Base-by-base conservation (phyloP, 1,140 invertebrate genomes). In the Diachasmimorpha longicaudata region DNA sequence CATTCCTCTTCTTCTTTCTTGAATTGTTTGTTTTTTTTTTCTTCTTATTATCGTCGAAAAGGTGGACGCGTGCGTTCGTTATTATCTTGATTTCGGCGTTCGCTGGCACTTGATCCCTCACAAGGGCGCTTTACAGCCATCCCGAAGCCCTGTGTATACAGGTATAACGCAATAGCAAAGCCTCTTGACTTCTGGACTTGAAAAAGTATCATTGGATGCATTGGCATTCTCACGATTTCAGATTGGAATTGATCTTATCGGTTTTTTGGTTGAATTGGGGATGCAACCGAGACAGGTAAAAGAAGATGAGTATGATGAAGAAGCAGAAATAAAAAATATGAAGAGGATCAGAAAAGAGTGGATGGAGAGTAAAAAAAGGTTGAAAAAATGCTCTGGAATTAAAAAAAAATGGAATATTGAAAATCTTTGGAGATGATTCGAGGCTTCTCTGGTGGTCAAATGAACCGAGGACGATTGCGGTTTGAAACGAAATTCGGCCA, bases 281-380 rank as follows among this genome's bases (percentile, higher is more conserved):
- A 74, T 48, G 68, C 70, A 68, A 78, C 25, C 46, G 70, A 39
- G 72, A 70, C 67, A 75, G 74, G 69, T 70, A 75, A 42, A 66
- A 67, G 72, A 68, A 72, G 37, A 23, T 42, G 67, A 70, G 44
- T 31, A 71, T 37, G 25, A 55, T 63, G 58, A 68, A 74, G 77
- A 75, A 72, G 70, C 70, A 75, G 76, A 76, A 74, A n/a, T n/a
- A n/a, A 48, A 39, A 75, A 52, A 69, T 74, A 73, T 52, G 68
- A 75, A 70, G 72, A 70, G 67, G 76, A 69, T 76, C 73, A 77
- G 79, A 81, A 58, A 73, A 74, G 69, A 75, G 68, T 76, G 78
- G 76, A 78, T 23, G 44, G 75, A 13, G 72, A 48, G 23, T 44
- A 67, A 69, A 3, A 44, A 58, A 75, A 25, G 73, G 70, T 25